These are phyloP conservation scores for Phyllostomus hastatus DNA, from an alignment of 2,113 vertebrate species.

Conservation along the genomic window DNA sequence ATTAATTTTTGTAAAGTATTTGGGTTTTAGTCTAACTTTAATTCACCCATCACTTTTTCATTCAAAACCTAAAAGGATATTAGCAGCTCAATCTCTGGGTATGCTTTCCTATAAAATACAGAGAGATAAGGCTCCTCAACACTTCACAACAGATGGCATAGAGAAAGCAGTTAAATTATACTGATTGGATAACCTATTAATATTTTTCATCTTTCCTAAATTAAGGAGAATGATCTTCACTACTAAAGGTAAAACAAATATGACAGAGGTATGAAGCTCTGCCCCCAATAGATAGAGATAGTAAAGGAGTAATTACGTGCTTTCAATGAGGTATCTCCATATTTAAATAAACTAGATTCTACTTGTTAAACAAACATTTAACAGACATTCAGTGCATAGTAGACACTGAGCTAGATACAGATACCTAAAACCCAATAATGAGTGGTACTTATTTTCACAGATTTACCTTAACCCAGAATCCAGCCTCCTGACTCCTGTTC, in stretches of 20 bases:
- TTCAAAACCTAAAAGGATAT: not conserved
- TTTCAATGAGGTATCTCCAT: not conserved
- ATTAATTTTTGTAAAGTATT: not conserved
- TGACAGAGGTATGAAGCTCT: not conserved
- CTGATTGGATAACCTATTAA: not conserved
- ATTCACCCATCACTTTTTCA: slow-evolving; percentile 21
- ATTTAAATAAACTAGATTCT: not conserved
- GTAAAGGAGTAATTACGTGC: not conserved
- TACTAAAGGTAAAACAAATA: not conserved
- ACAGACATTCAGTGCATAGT: not conserved
- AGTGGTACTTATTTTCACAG: not conserved
- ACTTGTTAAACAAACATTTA: not conserved
- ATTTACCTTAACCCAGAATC: not conserved
- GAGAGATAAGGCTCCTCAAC: not conserved
- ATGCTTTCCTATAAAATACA: not conserved
- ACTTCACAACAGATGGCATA: not conserved
- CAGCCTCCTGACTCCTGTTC: not conserved
- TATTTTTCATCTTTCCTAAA: not conserved
- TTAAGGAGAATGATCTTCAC: not conserved
- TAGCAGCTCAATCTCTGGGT: not conserved
- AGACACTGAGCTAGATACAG: not conserved
- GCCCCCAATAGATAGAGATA: not conserved
- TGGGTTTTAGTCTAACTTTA: not conserved
- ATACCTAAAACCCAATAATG: not conserved
- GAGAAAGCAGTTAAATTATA: not conserved